Percentiles rank a stretch among this genome's conserved stretches.
Conservation (phyloP, 2,888 invertebrate species). For the Diloba caeruleocephala region DNA sequence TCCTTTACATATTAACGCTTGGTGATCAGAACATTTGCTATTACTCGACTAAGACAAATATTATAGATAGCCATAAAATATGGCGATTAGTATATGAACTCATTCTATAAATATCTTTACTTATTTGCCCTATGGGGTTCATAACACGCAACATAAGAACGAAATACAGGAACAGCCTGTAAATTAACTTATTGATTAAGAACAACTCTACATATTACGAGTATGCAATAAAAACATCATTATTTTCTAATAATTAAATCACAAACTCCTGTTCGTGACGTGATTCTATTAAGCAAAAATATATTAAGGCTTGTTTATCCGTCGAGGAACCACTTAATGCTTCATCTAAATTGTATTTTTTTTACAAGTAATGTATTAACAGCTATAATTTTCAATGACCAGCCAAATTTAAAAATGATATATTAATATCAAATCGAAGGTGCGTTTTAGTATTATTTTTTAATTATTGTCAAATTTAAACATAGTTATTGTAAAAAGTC, state of each 20-base stretch:
- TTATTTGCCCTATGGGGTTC: not conserved
- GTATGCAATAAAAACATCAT: constrained; percentile 23
- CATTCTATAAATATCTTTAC: not conserved
- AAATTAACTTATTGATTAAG: constrained; percentile 16
- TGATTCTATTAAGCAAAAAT: constrained; percentile 40
- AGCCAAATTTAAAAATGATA: no score
- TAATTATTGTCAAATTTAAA: no score
- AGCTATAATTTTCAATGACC: no score
- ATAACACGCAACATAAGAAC: constrained; percentile 27
- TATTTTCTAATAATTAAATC: constrained; percentile 29
- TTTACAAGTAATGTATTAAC: no score
- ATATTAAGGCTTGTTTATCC: constrained; percentile 38
- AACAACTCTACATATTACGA: constrained; percentile 29
- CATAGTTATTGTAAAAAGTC: no score
- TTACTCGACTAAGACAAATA: no score
- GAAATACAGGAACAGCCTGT: constrained; percentile 9
- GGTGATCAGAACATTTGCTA: no score
- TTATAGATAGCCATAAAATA: not conserved
- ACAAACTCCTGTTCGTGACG: constrained; percentile 39
- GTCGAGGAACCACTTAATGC: constrained; percentile 19
- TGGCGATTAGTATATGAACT: not conserved
- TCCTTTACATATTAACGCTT: no score
- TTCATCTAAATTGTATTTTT: constrained; percentile 31
- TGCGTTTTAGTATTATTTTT: no score
- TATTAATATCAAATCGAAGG: no score